Evolutionary conservation across 1,140 invertebrate species (phyloP).

Genomic region (Globodera rostochiensis): DNA sequence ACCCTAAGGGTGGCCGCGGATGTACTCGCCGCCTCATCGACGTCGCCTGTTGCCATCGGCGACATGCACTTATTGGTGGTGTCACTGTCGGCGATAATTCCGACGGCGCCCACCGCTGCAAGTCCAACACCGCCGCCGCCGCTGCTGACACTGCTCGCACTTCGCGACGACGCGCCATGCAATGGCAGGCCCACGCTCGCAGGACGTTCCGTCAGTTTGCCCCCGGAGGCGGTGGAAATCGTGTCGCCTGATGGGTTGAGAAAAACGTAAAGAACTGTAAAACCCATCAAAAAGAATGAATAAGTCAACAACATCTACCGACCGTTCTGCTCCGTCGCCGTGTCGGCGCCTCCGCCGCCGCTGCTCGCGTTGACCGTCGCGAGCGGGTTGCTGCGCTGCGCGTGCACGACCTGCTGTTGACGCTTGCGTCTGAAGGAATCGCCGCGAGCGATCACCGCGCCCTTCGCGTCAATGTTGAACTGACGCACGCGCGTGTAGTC

Average conservation of each 20-base stretch:
- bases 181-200: not conserved
- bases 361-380: not conserved
- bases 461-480: slow-evolving; percentile 57
- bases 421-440: slow-evolving; percentile 55
- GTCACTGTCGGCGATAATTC: slow-evolving; percentile 1
- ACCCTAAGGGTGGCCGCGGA: not conserved
- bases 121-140: not conserved
- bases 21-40: not conserved
- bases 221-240: not conserved
- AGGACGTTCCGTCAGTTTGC: not conserved
- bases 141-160: slow-evolving; percentile 6
- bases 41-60: not conserved
- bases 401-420: not conserved
- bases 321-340: not conserved
- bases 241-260: not conserved
- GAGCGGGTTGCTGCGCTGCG: slow-evolving; percentile 11
- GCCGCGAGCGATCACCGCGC: slow-evolving; percentile 52
- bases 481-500: slow-evolving; percentile 58
- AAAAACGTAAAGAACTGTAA: too few species aligned
- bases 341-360: slow-evolving; percentile 1
- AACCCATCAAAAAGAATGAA: not conserved
- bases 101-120: not conserved
- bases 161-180: not conserved
- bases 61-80: slow-evolving; percentile 1
- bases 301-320: not conserved